Base-by-base conservation (phyloP, 2,113 vertebrate genomes). In the Numenius arquata region DNA sequence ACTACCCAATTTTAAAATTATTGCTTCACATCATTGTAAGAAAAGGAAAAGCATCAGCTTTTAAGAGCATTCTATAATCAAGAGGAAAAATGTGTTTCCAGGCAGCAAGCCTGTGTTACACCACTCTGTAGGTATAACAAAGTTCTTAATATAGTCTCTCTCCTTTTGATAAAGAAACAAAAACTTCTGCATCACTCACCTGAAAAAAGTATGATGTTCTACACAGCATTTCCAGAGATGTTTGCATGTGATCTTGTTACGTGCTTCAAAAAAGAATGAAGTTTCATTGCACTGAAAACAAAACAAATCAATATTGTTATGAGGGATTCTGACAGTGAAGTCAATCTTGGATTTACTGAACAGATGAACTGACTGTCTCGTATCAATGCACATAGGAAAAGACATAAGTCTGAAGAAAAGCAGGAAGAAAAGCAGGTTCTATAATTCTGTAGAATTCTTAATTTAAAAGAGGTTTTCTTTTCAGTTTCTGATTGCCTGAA, bases 211-310 rank as follows among this genome's bases (percentile, higher is more conserved):
- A 47, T 99, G 99, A 93, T 99, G 98, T 47, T 99, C 99, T 21
- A 99, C 98, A 77, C 99, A 99, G 90, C 98, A 99, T 71, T 99
- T 99, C 99, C 99, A 99, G 75, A 99, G 98, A 95, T 99, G 98
- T 94, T 99, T 99, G 95, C 99, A 99, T 32, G 98, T 97, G 20
- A 92, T 94, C 94, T 99, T 98, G 96, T 97, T 98, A 55, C 95
- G 96, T 32, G 98, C 97, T 94, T 99, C 99, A 95, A 99, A 99
- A 97, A 99, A 99, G 97, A 99, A 99, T 2, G 99, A 99, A 20
- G 99, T 99, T 97, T 99, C 99, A 41, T 97, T 99, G 96, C 98
- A 98, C 99, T 99, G 97, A 86, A 95, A 96, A 90, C 9, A 85
- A 81, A 81, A 43, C 5, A 90, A 74, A 85, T 25, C 6, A 68